Conservation (phyloP, 1,140 invertebrate species). For the Lepeophtheirus salmonis region DNA sequence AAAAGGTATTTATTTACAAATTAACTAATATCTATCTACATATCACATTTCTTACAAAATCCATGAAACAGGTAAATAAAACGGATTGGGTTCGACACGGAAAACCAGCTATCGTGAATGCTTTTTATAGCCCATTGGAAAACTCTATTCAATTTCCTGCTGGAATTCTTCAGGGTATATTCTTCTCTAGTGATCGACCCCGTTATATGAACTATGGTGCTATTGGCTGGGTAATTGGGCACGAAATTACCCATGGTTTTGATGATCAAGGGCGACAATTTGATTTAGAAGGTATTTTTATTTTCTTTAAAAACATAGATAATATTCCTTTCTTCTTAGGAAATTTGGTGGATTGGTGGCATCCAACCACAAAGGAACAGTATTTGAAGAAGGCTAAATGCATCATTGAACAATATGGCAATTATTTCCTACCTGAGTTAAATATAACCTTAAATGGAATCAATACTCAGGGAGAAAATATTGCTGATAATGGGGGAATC, state of each 20-base stretch:
- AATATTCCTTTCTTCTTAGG: constrained; percentile 30
- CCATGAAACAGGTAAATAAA: constrained; percentile 53
- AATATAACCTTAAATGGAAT: constrained; percentile 35
- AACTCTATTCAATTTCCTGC: constrained; percentile 76
- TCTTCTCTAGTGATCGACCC: constrained; percentile 60
- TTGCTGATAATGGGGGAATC: constrained; percentile 27
- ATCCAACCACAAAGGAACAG: constrained; percentile 45
- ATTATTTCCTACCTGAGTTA: constrained; percentile 48
- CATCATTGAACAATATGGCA: constrained; percentile 68
- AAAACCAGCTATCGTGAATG: constrained; percentile 55
- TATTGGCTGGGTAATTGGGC: constrained; percentile 77
- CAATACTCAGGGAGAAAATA: constrained; percentile 37
- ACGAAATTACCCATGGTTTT: constrained; percentile 82
- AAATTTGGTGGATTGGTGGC: constrained; percentile 37
- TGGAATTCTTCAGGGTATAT: constrained; percentile 68
- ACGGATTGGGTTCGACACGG: constrained; percentile 59
- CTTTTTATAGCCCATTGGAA: constrained; percentile 58
- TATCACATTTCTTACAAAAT: not conserved
- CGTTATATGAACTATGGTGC: constrained; percentile 79
- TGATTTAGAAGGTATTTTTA: constrained; percentile 37
- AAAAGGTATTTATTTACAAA: constrained; percentile 26
- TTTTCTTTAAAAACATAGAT: not conserved
- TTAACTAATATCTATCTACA: not conserved
- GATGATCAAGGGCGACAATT: constrained; percentile 71
- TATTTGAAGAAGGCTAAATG: constrained; percentile 58